Evolutionary conservation across 35 echinoderm and acorn worm genomes (phyloP), one percentile per base, ranked within the genome.

Genomic region (Holothuria glaberrima): DNA sequence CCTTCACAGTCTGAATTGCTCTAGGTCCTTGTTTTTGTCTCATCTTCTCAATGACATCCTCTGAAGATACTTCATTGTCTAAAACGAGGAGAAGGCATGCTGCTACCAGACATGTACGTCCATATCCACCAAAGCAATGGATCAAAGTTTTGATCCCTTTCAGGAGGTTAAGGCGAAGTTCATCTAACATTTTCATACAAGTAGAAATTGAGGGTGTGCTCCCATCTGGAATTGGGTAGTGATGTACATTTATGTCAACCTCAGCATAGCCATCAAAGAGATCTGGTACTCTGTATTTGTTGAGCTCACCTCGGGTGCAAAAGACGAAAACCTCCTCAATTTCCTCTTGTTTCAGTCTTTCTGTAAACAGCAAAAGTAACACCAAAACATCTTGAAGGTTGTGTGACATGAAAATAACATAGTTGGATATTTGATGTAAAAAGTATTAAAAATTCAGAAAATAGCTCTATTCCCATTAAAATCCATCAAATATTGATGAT

Each of bases 1-100:
- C 95, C 90, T 90, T 97, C 20, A 97, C 89, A 68, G 95, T 97
- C 63, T 97, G 92, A 17, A 97, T 97, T 31, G 95, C 95, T 68
- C 92, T 84, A 20, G 92, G 86, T 17, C 95, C 95, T 70, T 87
- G 94, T 50, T 94, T 59, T 30, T 71, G 41, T 61, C 92, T 67
- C 26, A 97, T 18, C 73, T 59, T 91, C 57, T 80, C 57, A 57
- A 97, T 97, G 9, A 90, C 89, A 41, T 88, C 46, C 50, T 97
- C 92, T 64, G 82, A 58, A 22, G 88, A 38, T 36, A 97, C 61
- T 24, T 88, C 58, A 17, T 71, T 74, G 64, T 94, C 90, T 67
- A 97, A 35, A 34, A 69, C 34, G 28, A 97, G 81, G 63, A 97
- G 68, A 18, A 97, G 56, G 66, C 95, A 97, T 0, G 92, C 92